These are phyloP conservation scores for Adelosebastes latens DNA, from an alignment of 2,797 vertebrate genomes.

Conservation along the genomic window DNA sequence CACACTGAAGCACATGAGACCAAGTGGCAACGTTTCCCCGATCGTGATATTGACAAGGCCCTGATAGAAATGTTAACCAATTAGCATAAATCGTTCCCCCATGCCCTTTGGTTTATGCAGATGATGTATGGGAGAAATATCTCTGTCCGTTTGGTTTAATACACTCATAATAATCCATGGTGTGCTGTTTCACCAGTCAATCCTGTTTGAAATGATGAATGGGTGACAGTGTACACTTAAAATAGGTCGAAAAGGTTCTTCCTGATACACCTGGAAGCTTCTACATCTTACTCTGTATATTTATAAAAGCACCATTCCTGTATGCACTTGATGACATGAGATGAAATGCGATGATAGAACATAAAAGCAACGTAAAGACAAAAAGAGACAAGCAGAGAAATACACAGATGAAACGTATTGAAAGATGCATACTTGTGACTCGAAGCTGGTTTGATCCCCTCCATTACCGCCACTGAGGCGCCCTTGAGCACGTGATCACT, in stretches of 20 bases:
- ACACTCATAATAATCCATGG: constrained; percentile 44
- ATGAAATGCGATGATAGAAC: background rate
- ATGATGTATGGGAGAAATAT: constrained; percentile 40
- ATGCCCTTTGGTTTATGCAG: constrained; percentile 48
- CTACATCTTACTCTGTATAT: background rate
- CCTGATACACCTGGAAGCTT: background rate
- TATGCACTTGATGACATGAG: background rate
- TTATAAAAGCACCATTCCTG: background rate
- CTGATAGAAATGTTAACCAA: constrained; percentile 39
- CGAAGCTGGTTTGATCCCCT: background rate
- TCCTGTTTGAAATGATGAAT: constrained; percentile 34
- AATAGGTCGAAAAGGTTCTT: background rate
- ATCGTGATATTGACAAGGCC: constrained; percentile 40
- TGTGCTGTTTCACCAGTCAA: constrained; percentile 2
- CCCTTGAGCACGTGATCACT: background rate
- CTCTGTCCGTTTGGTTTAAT: constrained; percentile 35
- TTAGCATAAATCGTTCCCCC: constrained; percentile 49
- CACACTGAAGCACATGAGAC: background rate
- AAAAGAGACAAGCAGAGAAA: background rate
- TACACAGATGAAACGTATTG: background rate
- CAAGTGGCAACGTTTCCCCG: constrained; percentile 14
- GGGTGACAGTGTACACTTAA: background rate
- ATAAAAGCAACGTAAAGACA: background rate
- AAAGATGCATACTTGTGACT: background rate
- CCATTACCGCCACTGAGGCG: background rate